A percentile compares a stretch with the other conserved stretches of the same genome.
Evolutionary conservation across 2,113 vertebrate genomes (phyloP).

Genomic region (Electrona antarctica): DNA sequence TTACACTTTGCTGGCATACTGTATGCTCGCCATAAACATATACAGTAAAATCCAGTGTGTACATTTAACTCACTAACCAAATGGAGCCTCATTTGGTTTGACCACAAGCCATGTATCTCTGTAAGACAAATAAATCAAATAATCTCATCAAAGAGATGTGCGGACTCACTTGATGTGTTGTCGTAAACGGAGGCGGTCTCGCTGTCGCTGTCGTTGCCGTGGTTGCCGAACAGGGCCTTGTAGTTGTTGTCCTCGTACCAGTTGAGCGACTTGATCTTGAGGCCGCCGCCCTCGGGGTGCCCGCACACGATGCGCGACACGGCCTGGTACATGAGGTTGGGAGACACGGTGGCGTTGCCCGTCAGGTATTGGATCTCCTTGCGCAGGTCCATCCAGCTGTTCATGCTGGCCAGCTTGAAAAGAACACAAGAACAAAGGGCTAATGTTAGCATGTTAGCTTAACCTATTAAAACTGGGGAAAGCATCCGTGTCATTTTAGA

Average conservation of each 20-base stretch:
- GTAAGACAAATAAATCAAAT: no score
- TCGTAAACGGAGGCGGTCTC: constrained; percentile 84
- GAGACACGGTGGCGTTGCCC: constrained; percentile 82
- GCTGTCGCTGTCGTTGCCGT: constrained; percentile 85
- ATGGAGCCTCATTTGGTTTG: no score
- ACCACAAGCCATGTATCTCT: no score
- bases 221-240: constrained; percentile 89
- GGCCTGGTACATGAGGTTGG: constrained; percentile 91
- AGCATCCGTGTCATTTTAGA: neutral
- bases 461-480: no score
- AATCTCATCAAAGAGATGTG: no score
- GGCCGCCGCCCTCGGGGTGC: constrained; percentile 93
- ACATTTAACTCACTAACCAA: no score
- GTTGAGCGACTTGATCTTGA: constrained; percentile 98
- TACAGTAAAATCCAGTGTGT: no score
- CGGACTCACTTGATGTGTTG: constrained; percentile 79
- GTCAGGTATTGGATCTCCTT: constrained; percentile 90
- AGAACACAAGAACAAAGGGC: neutral
- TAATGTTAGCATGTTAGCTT: constrained; percentile 2
- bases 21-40: no score
- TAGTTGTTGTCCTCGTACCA: constrained; percentile 99
- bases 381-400: constrained; percentile 93
- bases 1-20: no score
- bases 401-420: constrained; percentile 86
- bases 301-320: constrained; percentile 96